A percentile compares a stretch with the other conserved stretches of the same genome.
phyloP scores from a whole-genome alignment of 2,888 invertebrate genomes.

The Meliscaeva auricollis region DNA sequence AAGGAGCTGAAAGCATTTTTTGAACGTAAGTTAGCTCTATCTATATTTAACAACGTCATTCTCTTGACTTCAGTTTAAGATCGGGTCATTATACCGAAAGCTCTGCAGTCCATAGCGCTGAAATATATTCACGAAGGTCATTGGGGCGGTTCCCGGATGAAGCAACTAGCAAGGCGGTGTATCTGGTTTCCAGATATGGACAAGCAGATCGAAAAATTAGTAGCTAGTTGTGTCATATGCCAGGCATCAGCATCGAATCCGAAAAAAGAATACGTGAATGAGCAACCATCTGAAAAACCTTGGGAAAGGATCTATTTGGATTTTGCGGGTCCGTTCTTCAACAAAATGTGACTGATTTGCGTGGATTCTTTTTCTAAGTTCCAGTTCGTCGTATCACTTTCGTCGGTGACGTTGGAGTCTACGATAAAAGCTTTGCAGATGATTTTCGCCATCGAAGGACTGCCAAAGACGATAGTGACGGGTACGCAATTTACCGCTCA shows the following conservation, averaged over 20 bases:
- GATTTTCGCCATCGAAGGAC: conserved; percentile 76
- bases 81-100: conserved; percentile 28
- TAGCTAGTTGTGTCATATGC: conserved; percentile 21
- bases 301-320: conserved; percentile 46
- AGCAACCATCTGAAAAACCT: conserved; percentile 4
- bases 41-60: conserved; percentile 23
- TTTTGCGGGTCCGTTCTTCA: conserved; percentile 45
- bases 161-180: conserved; percentile 29
- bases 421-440: conserved; percentile 59
- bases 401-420: conserved; percentile 12
- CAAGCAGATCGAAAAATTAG: conserved; percentile 28
- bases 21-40: conserved; percentile 22
- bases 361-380: conserved; percentile 57
- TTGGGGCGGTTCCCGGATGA: conserved; percentile 32
- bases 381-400: conserved; percentile 40
- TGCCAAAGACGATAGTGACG: conserved; percentile 73
- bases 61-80: conserved; percentile 22
- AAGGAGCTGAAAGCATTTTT: conserved; percentile 33
- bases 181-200: conserved; percentile 40
- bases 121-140: conserved; percentile 40
- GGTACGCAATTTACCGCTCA: conserved; percentile 73
- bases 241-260: conserved; percentile 32
- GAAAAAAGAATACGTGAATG: conserved; percentile 29
- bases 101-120: conserved; percentile 12
- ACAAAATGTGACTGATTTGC: conserved; percentile 52